These are phyloP conservation scores for Alcis repandata DNA, from an alignment of 2,888 invertebrate genomes.

Conservation along the genomic window DNA sequence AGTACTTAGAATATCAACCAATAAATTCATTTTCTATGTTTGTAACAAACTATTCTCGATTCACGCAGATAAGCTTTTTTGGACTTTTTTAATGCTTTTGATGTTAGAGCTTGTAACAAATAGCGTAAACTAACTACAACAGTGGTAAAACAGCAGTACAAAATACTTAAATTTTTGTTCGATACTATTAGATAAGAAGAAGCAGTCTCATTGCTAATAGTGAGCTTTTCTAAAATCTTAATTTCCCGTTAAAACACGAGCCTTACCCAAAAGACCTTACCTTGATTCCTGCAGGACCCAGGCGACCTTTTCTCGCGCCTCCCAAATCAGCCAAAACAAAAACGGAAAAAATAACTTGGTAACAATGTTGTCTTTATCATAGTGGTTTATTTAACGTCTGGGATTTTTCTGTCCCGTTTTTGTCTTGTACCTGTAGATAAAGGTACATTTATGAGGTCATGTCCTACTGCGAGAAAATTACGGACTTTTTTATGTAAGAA, in stretches of 20 bases:
- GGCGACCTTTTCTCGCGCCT: constrained; percentile 58
- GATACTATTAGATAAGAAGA: too few relatives aligned
- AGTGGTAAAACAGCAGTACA: too few relatives aligned
- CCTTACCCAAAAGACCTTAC: constrained; percentile 51
- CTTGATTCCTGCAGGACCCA: constrained; percentile 62
- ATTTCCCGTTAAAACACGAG: constrained; percentile 33
- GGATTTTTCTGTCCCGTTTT: constrained; percentile 52
- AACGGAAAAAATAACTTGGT: constrained; percentile 58
- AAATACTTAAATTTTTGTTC: too few relatives aligned
- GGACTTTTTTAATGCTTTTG: too few relatives aligned
- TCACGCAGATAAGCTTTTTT: too few relatives aligned
- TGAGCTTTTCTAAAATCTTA: too few relatives aligned
- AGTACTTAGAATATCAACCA: too few relatives aligned
- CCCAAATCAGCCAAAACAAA: constrained; percentile 58
- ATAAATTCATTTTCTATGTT: too few relatives aligned
- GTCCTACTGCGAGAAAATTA: constrained; percentile 45
- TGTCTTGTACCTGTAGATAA: constrained; percentile 40
- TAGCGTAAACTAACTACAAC: too few relatives aligned
- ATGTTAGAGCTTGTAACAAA: too few relatives aligned
- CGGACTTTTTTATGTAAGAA: constrained; percentile 43
- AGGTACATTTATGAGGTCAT: constrained; percentile 48
- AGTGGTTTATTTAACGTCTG: constrained; percentile 63
- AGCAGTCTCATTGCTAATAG: too few relatives aligned
- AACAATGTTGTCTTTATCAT: constrained; percentile 61
- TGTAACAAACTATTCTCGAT: too few relatives aligned